Evolutionary conservation across 37 sponge, comb jelly and placozoan species (phyloP).

Genomic region (Spongilla lacustris): DNA sequence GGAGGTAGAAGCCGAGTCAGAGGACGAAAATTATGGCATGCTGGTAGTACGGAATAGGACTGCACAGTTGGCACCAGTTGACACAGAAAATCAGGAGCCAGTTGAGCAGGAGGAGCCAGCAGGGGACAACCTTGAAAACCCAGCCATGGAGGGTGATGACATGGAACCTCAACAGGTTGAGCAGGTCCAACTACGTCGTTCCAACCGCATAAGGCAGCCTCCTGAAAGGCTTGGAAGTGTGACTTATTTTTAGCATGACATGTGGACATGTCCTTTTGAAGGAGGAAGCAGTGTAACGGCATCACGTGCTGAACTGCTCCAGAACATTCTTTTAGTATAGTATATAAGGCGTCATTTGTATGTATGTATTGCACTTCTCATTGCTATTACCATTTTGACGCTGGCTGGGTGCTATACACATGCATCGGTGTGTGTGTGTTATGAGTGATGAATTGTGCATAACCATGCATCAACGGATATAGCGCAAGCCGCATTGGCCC

Average conservation of each 20-base stretch:
- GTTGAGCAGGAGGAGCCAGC: too few relatives aligned
- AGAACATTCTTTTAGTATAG: background rate
- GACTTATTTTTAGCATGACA: background rate
- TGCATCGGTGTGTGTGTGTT: too few relatives aligned
- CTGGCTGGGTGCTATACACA: too few relatives aligned
- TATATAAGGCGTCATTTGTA: background rate
- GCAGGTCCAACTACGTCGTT: background rate
- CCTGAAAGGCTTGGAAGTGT: background rate
- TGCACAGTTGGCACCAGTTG: too few relatives aligned
- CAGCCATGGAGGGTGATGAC: background rate
- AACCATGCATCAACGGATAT: too few relatives aligned
- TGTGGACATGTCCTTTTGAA: background rate
- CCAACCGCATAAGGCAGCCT: background rate
- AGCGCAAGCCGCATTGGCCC: too few relatives aligned
- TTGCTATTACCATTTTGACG: too few relatives aligned
- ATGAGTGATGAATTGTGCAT: too few relatives aligned
- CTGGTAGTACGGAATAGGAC: too few relatives aligned
- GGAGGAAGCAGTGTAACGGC: background rate
- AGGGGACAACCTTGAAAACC: background rate
- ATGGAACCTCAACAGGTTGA: background rate
- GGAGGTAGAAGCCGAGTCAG: too few relatives aligned
- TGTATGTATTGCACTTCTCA: background rate
- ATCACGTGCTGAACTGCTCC: background rate
- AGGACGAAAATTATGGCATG: too few relatives aligned
- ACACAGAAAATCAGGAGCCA: too few relatives aligned